phyloP scores from a whole-genome alignment of 1,140 invertebrate genomes.

The Planococcus citri region DNA sequence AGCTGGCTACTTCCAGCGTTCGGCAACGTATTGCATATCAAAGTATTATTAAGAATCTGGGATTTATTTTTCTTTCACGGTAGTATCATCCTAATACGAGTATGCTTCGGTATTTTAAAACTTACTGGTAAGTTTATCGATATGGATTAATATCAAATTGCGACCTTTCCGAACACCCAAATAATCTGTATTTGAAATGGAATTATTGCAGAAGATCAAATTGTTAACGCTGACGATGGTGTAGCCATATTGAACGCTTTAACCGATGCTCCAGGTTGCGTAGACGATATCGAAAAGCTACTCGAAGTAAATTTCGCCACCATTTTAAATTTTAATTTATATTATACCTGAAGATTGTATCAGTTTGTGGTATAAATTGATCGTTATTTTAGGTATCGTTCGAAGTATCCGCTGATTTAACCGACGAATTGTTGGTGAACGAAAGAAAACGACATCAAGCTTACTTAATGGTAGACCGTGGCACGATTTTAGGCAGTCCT shows the following conservation, averaged over 20 bases:
- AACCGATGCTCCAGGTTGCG: conserved; percentile 84
- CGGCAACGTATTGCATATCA: conserved; percentile 95
- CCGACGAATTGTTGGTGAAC: conserved; percentile 75
- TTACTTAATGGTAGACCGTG: conserved; percentile 93
- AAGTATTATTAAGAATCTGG: conserved; percentile 89
- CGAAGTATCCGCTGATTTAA: conserved; percentile 54
- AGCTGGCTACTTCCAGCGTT: conserved; percentile 98
- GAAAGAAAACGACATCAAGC: conserved; percentile 82
- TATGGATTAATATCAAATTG: background rate
- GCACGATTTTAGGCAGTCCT: conserved; percentile 79
- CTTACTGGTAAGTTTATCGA: conserved; percentile 51
- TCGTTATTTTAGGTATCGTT: conserved; percentile 38
- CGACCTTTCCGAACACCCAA: too few relatives aligned
- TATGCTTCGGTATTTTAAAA: conserved; percentile 88
- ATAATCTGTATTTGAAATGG: background rate
- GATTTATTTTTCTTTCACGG: conserved; percentile 94
- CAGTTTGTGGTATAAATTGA: background rate
- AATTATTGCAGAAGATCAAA: conserved; percentile 53
- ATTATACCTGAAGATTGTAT: too few relatives aligned
- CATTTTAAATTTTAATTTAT: too few relatives aligned
- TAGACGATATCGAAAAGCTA: conserved; percentile 76
- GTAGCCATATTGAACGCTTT: conserved; percentile 94
- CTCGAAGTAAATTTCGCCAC: conserved; percentile 51
- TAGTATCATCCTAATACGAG: conserved; percentile 89
- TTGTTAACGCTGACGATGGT: conserved; percentile 74